Base-by-base conservation (phyloP, 2,113 vertebrate genomes). In the Pseudorasbora parva region DNA sequence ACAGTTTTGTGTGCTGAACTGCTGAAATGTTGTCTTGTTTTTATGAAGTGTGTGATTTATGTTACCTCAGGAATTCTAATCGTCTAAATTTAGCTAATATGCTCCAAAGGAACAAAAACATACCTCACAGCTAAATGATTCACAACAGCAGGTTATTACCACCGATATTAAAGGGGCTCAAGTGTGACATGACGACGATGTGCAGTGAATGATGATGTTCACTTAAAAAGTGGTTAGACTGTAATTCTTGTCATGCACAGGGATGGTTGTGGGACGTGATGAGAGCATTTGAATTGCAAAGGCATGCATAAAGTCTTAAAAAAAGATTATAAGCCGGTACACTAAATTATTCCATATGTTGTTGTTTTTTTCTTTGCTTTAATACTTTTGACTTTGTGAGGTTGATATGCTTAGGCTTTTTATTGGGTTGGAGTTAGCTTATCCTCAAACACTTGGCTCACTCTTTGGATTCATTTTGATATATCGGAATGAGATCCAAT, bases 121-220 rank as follows among this genome's bases (percentile, higher is more conserved):
- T 30, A 69, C 79, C 79, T 81, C 64, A 56, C 64, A 69, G 79
- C 79, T 81, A 81, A 19, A 81, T 8, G 78, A 81, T 68, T 54
- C 62, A 37, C 45, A 71, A 81, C 47, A 69, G 79, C 30, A 25
- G 64, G 79, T 81, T 81, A 81, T 81, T 71, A 81, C 79, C 64
- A 56, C 79, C 49, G 78, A 81, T 81, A 81, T 69, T 81, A 81
- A 81, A 81, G 62, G 25, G 45, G 47, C 79, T 69, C 27, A 69
- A 41, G 47, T 81, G 47, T 81, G 79, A 81, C 64, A 69, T 56
- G 62, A 56, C 6, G 27, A 81, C 25, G 21, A 81, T 69, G 30
- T n/a, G 47, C 0, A 8, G 64, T 81, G 79, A 81, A 81, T 81
- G 79, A 81, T 81, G 78, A 71, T 81, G 79, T 56, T 81, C 45